Conservation (phyloP, 2,113 vertebrate species). For the Crotalus tigris region DNA sequence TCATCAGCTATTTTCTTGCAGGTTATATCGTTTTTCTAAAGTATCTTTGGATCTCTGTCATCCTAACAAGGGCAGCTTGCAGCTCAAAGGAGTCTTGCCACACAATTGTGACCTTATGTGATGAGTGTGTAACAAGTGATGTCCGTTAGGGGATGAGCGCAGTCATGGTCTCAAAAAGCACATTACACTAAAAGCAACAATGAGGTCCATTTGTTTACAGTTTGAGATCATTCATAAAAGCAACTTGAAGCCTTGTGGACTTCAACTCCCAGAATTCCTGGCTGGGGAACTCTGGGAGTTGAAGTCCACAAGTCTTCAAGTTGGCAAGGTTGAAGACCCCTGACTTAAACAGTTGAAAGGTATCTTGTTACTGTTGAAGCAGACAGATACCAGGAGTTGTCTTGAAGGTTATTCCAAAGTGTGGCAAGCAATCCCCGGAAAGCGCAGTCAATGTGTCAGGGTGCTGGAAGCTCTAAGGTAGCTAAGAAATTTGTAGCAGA, state of each 20-base stretch:
- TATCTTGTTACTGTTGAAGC: conserved; percentile 54
- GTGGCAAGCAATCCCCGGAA: conserved; percentile 7
- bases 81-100: background rate
- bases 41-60: background rate
- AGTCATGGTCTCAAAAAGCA: background rate
- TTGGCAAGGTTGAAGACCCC: too few relatives aligned
- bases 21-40: background rate
- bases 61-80: background rate
- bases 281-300: too few relatives aligned
- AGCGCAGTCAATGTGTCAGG: conserved; percentile 75
- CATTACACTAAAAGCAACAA: background rate
- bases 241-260: too few relatives aligned
- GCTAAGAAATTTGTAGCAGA: conserved; percentile 95
- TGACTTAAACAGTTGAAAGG: conserved; percentile 30
- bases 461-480: conserved; percentile 93
- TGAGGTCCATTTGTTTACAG: background rate
- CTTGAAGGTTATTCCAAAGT: conserved; percentile 52
- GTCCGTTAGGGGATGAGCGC: background rate
- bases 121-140: background rate
- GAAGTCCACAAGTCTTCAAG: too few relatives aligned
- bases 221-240: background rate
- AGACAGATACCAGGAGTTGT: conserved; percentile 29
- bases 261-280: too few relatives aligned
- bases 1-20: background rate
- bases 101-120: background rate